These are phyloP conservation scores for Thalassaphorura encarpata DNA, from an alignment of 1,140 invertebrate genomes.

Conservation along the genomic window DNA sequence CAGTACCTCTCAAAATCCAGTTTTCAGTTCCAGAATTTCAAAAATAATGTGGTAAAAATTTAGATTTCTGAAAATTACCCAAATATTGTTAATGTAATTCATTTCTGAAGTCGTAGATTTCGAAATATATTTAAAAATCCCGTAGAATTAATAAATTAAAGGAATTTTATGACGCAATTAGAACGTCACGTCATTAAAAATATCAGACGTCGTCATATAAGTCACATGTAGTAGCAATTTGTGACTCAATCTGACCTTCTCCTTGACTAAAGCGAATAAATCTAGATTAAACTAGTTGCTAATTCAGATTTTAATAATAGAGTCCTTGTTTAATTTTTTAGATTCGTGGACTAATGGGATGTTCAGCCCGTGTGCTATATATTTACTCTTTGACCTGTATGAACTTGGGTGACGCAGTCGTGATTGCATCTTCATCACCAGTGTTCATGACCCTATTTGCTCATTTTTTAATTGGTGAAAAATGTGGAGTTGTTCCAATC, in stretches of 20 bases:
- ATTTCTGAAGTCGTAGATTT: too few species aligned
- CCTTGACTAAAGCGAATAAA: too few species aligned
- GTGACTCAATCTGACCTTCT: too few species aligned
- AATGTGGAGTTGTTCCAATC: conserved; percentile 74
- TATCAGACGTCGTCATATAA: background rate
- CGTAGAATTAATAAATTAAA: too few species aligned
- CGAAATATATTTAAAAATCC: too few species aligned
- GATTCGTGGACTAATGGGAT: conserved; percentile 6
- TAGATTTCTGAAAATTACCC: too few species aligned
- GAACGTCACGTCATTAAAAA: too few species aligned
- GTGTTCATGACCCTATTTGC: conserved; percentile 85
- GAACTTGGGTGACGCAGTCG: conserved; percentile 5
- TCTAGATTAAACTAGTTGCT: background rate
- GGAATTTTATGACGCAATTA: too few species aligned
- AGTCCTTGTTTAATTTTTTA: conserved; percentile 6
- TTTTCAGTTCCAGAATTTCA: too few species aligned
- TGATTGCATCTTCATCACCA: conserved; percentile 38
- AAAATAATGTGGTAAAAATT: too few species aligned
- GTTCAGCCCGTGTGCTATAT: conserved; percentile 1
- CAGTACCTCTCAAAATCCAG: too few species aligned
- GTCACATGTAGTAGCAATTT: background rate
- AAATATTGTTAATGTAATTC: too few species aligned
- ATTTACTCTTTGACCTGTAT: background rate
- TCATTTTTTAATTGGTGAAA: conserved; percentile 74
- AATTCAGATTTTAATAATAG: background rate